Evolutionary conservation across 2,888 invertebrate species (phyloP).

Genomic region (Fissipunctia ypsillon): DNA sequence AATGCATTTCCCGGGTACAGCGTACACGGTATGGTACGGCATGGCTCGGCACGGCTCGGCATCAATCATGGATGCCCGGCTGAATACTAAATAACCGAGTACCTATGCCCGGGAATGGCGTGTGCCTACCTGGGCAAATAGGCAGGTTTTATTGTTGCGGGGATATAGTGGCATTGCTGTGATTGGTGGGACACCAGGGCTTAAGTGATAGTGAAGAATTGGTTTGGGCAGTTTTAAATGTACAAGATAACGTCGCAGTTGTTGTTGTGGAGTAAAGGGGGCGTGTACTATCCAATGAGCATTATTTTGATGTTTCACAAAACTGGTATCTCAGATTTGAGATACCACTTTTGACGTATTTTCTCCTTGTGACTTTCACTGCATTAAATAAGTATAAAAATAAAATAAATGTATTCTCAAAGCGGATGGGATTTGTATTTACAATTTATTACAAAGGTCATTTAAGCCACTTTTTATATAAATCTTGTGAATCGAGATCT

Average conservation of each 20-base stretch:
- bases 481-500: conserved; percentile 41
- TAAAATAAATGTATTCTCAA: conserved; percentile 29
- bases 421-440: conserved; percentile 21
- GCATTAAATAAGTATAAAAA: conserved; percentile 19
- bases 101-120: conserved; percentile 22
- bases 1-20: conserved; percentile 65
- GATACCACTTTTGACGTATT: neutral
- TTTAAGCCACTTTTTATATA: conserved; percentile 34
- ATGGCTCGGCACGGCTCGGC: conserved; percentile 16
- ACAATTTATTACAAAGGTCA: conserved; percentile 49
- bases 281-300: neutral
- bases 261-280: neutral
- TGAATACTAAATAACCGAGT: conserved; percentile 62
- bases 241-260: neutral
- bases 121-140: conserved; percentile 48
- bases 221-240: neutral
- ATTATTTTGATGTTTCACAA: neutral
- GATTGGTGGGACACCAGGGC: conserved; percentile 37
- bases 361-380: neutral
- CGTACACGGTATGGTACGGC: conserved; percentile 13
- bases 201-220: conserved; percentile 18
- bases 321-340: neutral
- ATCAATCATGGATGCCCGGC: conserved; percentile 61
- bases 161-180: conserved; percentile 13
- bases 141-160: conserved; percentile 48